Conservation (phyloP, 2,888 invertebrate genomes). For the Tridacna gigas region DNA sequence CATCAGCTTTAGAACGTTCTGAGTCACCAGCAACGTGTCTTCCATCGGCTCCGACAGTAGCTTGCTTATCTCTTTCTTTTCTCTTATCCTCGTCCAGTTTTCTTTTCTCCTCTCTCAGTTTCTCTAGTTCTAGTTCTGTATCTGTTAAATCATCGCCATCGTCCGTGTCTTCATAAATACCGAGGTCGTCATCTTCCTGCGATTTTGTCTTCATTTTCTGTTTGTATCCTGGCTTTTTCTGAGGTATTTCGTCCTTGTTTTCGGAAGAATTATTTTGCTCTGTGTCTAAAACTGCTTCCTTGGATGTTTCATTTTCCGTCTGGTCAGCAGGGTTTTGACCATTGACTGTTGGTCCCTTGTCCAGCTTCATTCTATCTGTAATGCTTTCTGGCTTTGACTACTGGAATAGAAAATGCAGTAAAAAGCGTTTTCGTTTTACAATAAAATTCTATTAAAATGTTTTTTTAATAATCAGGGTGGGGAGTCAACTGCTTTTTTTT, state of each 20-base stretch:
- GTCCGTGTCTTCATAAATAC: conserved; percentile 62
- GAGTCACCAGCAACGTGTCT: neutral
- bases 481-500: no score
- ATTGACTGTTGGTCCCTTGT: neutral
- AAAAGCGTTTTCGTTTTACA: no score
- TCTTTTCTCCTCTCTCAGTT: conserved; percentile 47
- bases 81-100: conserved; percentile 49
- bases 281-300: neutral
- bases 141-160: conserved; percentile 62
- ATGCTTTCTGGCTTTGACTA: neutral
- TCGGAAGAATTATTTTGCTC: neutral
- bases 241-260: neutral
- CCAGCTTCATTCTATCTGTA: conserved; percentile 11
- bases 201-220: neutral
- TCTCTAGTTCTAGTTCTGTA: conserved; percentile 53
- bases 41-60: neutral
- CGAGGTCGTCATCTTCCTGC: conserved; percentile 57
- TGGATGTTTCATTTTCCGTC: neutral
- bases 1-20: no score
- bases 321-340: neutral
- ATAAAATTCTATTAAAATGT: no score
- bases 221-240: neutral
- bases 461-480: no score
- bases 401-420: no score
- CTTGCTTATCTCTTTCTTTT: neutral